phyloP scores from a whole-genome alignment of 1,140 invertebrate genomes.

The Diachasma alloeum region DNA sequence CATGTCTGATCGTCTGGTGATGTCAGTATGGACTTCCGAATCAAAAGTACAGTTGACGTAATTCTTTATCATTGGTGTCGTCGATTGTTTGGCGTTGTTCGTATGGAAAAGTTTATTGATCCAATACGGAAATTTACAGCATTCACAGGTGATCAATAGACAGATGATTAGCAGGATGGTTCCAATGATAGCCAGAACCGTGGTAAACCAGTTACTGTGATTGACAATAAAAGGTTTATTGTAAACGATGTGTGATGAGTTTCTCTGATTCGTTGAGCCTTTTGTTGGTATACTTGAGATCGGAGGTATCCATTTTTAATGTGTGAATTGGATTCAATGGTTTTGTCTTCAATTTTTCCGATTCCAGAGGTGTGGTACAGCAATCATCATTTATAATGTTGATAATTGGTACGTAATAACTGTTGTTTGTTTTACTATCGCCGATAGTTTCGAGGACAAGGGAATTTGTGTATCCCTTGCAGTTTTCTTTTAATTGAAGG shows the following conservation, averaged over 20 bases:
- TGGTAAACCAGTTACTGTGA: too few species aligned
- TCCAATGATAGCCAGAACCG: not conserved
- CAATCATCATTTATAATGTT: not conserved
- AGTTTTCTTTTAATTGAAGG: not conserved
- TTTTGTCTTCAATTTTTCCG: not conserved
- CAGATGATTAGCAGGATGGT: not conserved
- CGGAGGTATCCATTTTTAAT: not conserved
- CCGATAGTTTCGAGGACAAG: not conserved
- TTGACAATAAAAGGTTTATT: not conserved
- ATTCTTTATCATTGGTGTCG: too few species aligned
- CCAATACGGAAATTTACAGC: too few species aligned
- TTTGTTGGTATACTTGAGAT: not conserved
- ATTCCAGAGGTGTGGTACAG: not conserved
- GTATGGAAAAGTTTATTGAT: too few species aligned
- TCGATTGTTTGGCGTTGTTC: too few species aligned
- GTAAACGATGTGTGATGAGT: too few species aligned
- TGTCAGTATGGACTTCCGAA: too few species aligned
- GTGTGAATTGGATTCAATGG: not conserved
- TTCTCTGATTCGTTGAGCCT: not conserved
- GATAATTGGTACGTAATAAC: not conserved
- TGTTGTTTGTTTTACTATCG: not conserved
- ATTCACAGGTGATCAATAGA: not conserved
- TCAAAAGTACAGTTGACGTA: too few species aligned
- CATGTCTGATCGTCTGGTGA: too few species aligned
- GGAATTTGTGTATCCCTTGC: not conserved